Base-by-base conservation (phyloP, 2,888 invertebrate genomes). In the Thecophora atra region DNA sequence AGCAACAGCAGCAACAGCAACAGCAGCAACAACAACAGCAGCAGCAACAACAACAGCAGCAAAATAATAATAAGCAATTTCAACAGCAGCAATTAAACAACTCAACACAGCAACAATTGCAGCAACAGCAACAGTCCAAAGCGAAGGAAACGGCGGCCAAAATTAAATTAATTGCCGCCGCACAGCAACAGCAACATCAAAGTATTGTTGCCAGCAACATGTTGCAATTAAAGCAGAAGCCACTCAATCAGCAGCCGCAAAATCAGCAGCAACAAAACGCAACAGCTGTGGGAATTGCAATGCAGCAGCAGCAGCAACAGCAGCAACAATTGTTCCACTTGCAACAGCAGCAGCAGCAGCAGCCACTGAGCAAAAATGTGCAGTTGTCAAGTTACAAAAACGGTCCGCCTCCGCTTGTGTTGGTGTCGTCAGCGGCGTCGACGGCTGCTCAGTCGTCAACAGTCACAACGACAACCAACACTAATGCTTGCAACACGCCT, bases 361-460 rank as follows among this genome's bases (percentile, higher is more conserved):
- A 70, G 37, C 76, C 54, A 37, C 21, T 64, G 26, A 26, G 21
- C 54, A 56, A 66, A 60, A 63, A 42, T 47, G 26, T 70, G 24
- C 70, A 74, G 70, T 68, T 60, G 42, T 37, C 63, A 17, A 69
- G 52, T 37, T 66, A 56, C 72, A 56, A 15, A 63, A 79, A 78
- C 54, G 81, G 81, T 13, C 83, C 81, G 47, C 83, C 82, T 5
- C 81, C 82, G 17, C 73, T 84, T 4, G 80, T 81, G 64, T 51
- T n/a, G n/a, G n/a, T 75, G 24, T 75, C 75, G 24, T 76, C 75
- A 11, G 51, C 74, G 26, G 65, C 74, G 26, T 62, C 72, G 2
- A 72, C 73, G 15, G 70, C 13, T 80, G 78, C 73, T 75, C 80
- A n/a, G 73, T 73, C 78, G 42, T 71, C 78, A 79, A 73, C 72